Evolutionary conservation across 37 sponge, comb jelly and placozoan genomes (phyloP).

Genomic region (Beroe ovata): DNA sequence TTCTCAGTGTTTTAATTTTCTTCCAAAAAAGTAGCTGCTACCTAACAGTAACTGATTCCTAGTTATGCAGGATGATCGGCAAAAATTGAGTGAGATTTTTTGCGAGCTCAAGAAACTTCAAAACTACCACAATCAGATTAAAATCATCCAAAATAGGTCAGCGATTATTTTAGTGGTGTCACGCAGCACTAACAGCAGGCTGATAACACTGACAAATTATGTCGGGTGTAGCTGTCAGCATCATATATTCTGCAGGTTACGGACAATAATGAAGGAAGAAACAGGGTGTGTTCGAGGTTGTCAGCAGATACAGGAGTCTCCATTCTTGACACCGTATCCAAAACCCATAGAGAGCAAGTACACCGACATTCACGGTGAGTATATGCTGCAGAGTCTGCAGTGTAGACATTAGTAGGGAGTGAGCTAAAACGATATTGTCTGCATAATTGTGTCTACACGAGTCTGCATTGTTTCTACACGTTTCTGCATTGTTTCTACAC

Average conservation of each 20-base stretch:
- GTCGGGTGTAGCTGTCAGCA: too few relatives aligned
- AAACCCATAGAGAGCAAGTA: not conserved
- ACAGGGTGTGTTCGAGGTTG: not conserved
- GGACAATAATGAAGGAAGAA: not conserved
- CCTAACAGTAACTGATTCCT: not conserved
- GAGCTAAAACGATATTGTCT: too few relatives aligned
- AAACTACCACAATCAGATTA: conserved; percentile 10
- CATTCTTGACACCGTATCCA: conserved; percentile 11
- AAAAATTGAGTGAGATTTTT: conserved; percentile 27
- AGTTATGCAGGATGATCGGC: conserved; percentile 37
- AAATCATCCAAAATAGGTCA: not conserved
- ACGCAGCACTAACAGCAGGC: too few relatives aligned
- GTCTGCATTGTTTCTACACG: too few relatives aligned
- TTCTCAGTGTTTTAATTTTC: too few relatives aligned
- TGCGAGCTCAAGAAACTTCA: conserved; percentile 30
- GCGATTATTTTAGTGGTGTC: not conserved
- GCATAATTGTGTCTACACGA: too few relatives aligned
- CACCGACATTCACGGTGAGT: conserved; percentile 22
- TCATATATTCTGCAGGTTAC: not conserved
- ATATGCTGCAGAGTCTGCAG: too few relatives aligned
- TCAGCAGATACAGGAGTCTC: not conserved
- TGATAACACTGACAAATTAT: too few relatives aligned
- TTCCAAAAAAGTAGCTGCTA: too few relatives aligned
- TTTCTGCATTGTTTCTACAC: too few relatives aligned
- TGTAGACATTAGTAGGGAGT: too few relatives aligned